phyloP scores from a whole-genome alignment of 1,140 invertebrate species.

The Drosophila trapezifrons region DNA sequence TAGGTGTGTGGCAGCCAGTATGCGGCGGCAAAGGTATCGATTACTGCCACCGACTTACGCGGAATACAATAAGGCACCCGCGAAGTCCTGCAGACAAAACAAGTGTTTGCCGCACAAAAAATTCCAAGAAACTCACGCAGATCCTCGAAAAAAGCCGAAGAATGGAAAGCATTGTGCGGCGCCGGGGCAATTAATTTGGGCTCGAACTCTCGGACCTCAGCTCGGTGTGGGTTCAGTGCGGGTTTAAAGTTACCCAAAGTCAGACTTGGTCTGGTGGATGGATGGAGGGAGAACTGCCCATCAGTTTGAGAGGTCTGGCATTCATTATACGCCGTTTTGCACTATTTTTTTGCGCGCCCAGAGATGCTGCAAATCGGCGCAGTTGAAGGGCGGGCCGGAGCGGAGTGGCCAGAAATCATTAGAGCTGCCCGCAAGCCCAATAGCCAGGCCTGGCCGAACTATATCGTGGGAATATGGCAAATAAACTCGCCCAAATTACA shows the following conservation, averaged over 20 bases:
- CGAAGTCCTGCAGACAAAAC: slow-evolving; percentile 41
- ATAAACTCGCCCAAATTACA: slow-evolving; percentile 80
- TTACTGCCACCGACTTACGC: slow-evolving; percentile 80
- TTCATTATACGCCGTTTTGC: slow-evolving; percentile 80
- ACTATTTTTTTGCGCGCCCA: slow-evolving; percentile 69
- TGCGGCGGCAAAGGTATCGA: slow-evolving; percentile 71
- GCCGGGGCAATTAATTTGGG: slow-evolving; percentile 77
- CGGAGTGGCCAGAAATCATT: slow-evolving; percentile 67
- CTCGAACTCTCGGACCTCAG: slow-evolving; percentile 31
- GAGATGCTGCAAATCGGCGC: slow-evolving; percentile 26
- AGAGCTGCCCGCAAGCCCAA: slow-evolving; percentile 71
- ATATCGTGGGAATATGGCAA: slow-evolving; percentile 82
- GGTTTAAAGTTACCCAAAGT: slow-evolving; percentile 65
- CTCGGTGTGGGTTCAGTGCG: slow-evolving; percentile 65
- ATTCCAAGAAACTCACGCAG: slow-evolving; percentile 64
- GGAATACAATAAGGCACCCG: slow-evolving; percentile 66
- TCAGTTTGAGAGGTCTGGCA: slow-evolving; percentile 66
- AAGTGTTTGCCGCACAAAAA: slow-evolving; percentile 66
- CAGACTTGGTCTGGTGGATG: background rate
- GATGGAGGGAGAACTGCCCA: slow-evolving; percentile 25
- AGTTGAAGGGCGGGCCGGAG: slow-evolving; percentile 24
- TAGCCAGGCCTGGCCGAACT: slow-evolving; percentile 61
- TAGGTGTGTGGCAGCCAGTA: slow-evolving; percentile 43
- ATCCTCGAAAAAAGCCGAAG: slow-evolving; percentile 37
- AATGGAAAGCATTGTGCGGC: slow-evolving; percentile 72